phyloP scores from a whole-genome alignment of 2,888 invertebrate species.

The Noctua comes region DNA sequence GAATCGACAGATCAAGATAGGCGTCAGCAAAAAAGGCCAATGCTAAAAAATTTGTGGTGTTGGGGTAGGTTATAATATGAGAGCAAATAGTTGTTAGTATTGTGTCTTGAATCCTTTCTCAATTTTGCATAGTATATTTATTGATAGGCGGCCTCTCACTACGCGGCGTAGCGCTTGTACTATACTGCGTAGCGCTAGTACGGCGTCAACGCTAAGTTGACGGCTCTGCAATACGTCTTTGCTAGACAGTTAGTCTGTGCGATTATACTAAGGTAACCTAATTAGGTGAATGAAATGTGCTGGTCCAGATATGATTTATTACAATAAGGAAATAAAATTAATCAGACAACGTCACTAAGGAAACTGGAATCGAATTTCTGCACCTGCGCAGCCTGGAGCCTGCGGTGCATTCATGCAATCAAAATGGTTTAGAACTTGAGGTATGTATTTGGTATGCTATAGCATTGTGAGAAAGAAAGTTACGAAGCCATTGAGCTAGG shows the following conservation, averaged over 20 bases:
- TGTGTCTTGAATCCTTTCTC: background rate
- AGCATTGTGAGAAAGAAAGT: background rate
- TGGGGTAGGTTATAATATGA: slow-evolving; percentile 7
- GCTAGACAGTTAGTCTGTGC: background rate
- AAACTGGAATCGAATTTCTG: background rate
- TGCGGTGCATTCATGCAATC: background rate
- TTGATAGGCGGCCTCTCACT: background rate
- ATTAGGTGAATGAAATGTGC: background rate
- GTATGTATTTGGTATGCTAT: background rate
- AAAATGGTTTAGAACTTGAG: background rate
- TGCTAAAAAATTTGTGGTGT: background rate
- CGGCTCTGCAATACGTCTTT: no score
- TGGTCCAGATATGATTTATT: background rate
- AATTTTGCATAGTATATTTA: background rate
- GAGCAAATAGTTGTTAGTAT: background rate
- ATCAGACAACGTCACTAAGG: background rate
- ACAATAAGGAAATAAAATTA: background rate
- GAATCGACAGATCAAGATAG: background rate
- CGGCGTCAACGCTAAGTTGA: background rate
- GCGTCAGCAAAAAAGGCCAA: slow-evolving; percentile 10
- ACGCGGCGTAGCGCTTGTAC: background rate
- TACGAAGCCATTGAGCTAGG: background rate
- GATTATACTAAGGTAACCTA: background rate
- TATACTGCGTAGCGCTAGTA: background rate
- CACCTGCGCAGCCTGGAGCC: background rate